Evolutionary conservation across 92 coral and sea anemone species (phyloP).

Genomic region (Porites rus): DNA sequence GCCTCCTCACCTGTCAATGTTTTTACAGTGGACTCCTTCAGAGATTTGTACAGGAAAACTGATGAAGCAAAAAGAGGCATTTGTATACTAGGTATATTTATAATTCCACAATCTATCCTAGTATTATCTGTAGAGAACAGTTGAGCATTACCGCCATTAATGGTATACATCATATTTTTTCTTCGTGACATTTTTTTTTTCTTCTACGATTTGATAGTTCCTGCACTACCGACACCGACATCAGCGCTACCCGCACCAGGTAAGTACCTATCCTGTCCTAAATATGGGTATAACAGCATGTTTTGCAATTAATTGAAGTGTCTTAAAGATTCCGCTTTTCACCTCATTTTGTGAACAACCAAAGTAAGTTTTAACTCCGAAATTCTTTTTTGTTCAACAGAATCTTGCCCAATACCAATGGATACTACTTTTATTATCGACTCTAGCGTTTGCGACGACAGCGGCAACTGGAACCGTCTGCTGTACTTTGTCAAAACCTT

Average conservation of each 20-base stretch:
- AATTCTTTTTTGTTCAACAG: constrained; percentile 8
- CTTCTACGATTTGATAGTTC: too few species aligned
- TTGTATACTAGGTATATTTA: not conserved
- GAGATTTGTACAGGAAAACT: not conserved
- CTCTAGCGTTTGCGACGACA: constrained; percentile 77
- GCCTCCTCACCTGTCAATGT: constrained; percentile 31
- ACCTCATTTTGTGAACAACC: not conserved
- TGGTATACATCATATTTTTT: too few species aligned
- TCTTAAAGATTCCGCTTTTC: not conserved
- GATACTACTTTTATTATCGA: constrained; percentile 79
- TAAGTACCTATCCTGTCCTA: not conserved
- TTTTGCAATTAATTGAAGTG: not conserved
- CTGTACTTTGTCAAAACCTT: constrained; percentile 59
- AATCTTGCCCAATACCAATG: constrained; percentile 65
- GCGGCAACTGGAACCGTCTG: constrained; percentile 69
- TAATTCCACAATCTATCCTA: too few species aligned
- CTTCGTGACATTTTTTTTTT: too few species aligned
- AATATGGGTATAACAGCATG: not conserved
- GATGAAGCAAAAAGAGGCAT: constrained; percentile 6
- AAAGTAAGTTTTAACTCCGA: not conserved
- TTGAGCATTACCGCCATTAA: too few species aligned
- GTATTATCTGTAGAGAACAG: too few species aligned
- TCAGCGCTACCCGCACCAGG: not conserved
- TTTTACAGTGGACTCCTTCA: not conserved
- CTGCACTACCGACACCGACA: not conserved